Percentiles rank a stretch among this genome's conserved stretches.
Evolutionary conservation across 1,140 invertebrate species (phyloP).

Genomic region (Platorchestia sp.): DNA sequence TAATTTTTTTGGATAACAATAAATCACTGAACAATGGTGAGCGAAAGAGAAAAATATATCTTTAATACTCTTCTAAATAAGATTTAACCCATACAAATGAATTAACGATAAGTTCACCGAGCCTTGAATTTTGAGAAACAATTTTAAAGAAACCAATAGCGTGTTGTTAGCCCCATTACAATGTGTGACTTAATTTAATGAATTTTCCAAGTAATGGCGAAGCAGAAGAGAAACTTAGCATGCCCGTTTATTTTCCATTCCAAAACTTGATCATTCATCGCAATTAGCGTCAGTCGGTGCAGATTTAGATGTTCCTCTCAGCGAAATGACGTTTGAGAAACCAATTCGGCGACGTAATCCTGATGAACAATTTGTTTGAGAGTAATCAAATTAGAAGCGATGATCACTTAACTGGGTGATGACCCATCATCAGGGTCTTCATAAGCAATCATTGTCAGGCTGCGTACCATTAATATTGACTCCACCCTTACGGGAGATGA

Average conservation of each 20-base stretch:
- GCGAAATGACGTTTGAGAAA: conserved; percentile 16
- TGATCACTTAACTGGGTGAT: conserved; percentile 54
- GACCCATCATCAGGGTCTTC: conserved; percentile 35
- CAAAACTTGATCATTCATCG: background rate
- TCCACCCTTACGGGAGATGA: conserved; percentile 53
- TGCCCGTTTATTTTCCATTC: background rate
- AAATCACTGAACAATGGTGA: too few species aligned
- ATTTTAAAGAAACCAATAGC: too few species aligned
- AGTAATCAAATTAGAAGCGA: conserved; percentile 48
- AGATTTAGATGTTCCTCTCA: conserved; percentile 32
- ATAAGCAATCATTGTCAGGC: conserved; percentile 53
- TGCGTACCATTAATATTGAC: conserved; percentile 23
- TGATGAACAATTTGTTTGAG: conserved; percentile 50
- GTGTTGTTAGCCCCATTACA: too few species aligned
- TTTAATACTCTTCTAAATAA: too few species aligned
- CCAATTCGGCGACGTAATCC: background rate
- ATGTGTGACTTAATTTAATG: background rate
- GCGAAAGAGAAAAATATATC: too few species aligned
- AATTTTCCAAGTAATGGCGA: background rate
- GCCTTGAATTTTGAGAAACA: too few species aligned
- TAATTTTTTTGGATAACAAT: too few species aligned
- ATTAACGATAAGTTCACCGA: too few species aligned
- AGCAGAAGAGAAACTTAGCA: background rate
- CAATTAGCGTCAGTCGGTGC: conserved; percentile 18
- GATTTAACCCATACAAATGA: too few species aligned